Evolutionary conservation across 1,140 invertebrate genomes (phyloP).

Genomic region (Episyrphus balteatus): DNA sequence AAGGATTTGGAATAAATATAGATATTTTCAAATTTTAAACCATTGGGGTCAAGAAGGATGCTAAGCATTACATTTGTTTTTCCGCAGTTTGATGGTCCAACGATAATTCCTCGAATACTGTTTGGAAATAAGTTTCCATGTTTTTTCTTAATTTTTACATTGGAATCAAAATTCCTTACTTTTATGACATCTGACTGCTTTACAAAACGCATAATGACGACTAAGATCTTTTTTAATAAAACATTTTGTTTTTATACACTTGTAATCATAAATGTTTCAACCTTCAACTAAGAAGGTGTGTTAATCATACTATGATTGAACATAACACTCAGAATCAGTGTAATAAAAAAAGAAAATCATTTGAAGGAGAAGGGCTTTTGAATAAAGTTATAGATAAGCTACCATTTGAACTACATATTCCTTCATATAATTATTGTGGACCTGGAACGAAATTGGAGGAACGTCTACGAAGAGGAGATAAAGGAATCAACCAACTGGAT

Average conservation of each 20-base stretch:
- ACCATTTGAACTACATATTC: conserved; percentile 37
- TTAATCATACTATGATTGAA: conserved; percentile 1
- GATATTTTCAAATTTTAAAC: conserved; percentile 31
- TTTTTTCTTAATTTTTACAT: background rate
- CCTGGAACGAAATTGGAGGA: conserved; percentile 35
- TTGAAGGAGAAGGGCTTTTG: conserved; percentile 10
- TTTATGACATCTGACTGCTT: no score
- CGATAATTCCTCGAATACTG: conserved; percentile 18
- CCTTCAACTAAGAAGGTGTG: no score
- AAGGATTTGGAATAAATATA: conserved; percentile 35
- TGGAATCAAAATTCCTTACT: no score
- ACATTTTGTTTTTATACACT: no score
- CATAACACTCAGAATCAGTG: conserved; percentile 2
- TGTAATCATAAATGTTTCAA: no score
- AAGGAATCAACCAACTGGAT: conserved; percentile 21
- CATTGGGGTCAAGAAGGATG: conserved; percentile 23
- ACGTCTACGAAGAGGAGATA: conserved; percentile 16
- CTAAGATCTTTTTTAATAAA: no score
- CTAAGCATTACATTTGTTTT: conserved; percentile 32
- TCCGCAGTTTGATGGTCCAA: conserved; percentile 24
- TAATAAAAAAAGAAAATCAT: conserved; percentile 1
- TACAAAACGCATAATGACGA: no score
- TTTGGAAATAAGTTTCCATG: conserved; percentile 10
- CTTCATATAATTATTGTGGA: conserved; percentile 36
- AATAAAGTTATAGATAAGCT: conserved; percentile 34